Evolutionary conservation across 2,797 vertebrate species (phyloP).

Genomic region (Chrosomus eos): DNA sequence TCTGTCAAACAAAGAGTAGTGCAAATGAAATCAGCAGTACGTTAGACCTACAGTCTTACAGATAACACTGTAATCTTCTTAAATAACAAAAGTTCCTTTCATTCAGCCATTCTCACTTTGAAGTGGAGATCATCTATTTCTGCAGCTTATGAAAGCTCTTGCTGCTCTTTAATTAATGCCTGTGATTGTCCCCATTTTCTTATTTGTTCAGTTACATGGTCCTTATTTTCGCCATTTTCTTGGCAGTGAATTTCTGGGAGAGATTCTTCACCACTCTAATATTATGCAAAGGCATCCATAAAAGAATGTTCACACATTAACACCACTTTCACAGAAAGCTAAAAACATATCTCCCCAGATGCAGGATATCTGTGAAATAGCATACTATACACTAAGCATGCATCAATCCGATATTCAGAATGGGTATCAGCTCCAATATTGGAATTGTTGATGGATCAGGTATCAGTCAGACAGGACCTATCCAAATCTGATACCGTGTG

Average conservation of each 20-base stretch:
- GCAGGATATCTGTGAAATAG: neutral
- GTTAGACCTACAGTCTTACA: neutral
- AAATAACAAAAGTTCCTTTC: slow-evolving; percentile 26
- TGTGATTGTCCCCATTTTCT: slow-evolving; percentile 8
- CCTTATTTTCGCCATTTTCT: slow-evolving; percentile 1
- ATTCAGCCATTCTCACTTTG: slow-evolving; percentile 3
- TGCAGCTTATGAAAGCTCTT: slow-evolving; percentile 2
- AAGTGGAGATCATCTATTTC: slow-evolving; percentile 23
- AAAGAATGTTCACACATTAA: neutral
- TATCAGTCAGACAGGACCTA: too few relatives aligned
- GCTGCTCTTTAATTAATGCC: slow-evolving; percentile 22
- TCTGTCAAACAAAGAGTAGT: slow-evolving; percentile 33
- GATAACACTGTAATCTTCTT: slow-evolving; percentile 26
- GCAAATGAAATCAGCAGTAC: slow-evolving; percentile 6
- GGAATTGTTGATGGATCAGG: too few relatives aligned
- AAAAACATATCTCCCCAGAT: too few relatives aligned
- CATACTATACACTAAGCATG: neutral
- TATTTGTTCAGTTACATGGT: neutral
- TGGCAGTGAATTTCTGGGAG: neutral
- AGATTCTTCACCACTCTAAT: neutral
- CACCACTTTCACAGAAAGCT: neutral
- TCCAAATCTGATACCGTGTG: neutral
- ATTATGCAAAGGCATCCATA: neutral
- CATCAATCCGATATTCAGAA: neutral
- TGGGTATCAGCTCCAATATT: neutral